These are phyloP conservation scores for Drosophila villosipedis DNA, from an alignment of 2,888 invertebrate species.

Conservation along the genomic window DNA sequence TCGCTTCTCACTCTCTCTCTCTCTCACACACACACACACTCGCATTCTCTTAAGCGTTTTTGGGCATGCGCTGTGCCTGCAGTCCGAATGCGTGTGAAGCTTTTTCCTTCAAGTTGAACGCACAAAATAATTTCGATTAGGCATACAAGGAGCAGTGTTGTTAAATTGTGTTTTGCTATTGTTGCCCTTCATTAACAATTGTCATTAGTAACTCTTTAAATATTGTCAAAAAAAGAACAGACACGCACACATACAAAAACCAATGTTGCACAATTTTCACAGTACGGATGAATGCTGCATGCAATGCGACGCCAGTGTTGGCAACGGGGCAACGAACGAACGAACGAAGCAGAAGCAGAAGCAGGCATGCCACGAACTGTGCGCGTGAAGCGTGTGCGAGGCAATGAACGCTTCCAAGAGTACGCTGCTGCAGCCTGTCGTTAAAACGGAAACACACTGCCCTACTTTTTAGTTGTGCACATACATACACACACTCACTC, in stretches of 20 bases:
- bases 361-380: slow-evolving; percentile 23
- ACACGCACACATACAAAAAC: neutral
- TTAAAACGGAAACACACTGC: slow-evolving; percentile 83
- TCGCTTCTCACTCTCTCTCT: slow-evolving; percentile 6
- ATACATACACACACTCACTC: slow-evolving; percentile 39
- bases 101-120: slow-evolving; percentile 42
- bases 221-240: neutral
- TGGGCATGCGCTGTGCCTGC: slow-evolving; percentile 42
- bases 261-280: slow-evolving; percentile 8
- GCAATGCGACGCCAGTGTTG: slow-evolving; percentile 2
- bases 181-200: neutral
- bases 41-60: neutral
- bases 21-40: slow-evolving; percentile 3
- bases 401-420: slow-evolving; percentile 66
- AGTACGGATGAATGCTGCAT: neutral
- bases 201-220: neutral
- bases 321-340: slow-evolving; percentile 34
- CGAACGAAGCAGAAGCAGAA: slow-evolving; percentile 11
- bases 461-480: slow-evolving; percentile 81
- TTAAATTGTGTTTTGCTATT: neutral
- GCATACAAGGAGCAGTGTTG: slow-evolving; percentile 41
- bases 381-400: slow-evolving; percentile 53
- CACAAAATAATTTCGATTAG: slow-evolving; percentile 55
- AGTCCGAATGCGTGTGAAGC: slow-evolving; percentile 58
- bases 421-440: slow-evolving; percentile 61